Percentiles rank a stretch among this genome's conserved stretches.
These are phyloP conservation scores for Metopolophium dirhodum DNA, from an alignment of 1,140 invertebrate genomes.

Conservation along the genomic window DNA sequence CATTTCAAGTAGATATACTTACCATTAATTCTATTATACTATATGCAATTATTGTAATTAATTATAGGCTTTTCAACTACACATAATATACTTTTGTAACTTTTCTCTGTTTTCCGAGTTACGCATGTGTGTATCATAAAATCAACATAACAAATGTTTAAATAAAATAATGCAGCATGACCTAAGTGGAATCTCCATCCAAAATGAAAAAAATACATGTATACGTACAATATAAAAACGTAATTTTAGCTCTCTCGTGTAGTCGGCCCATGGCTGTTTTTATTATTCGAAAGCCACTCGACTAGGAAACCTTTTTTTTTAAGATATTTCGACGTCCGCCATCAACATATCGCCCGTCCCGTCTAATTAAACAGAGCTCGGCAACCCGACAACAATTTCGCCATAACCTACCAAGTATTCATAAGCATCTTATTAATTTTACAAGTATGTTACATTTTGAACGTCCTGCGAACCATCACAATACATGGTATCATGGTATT, in stretches of 20 bases:
- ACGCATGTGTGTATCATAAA: not conserved
- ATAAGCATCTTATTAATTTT: conserved; percentile 13
- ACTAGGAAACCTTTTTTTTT: not conserved
- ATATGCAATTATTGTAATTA: not conserved
- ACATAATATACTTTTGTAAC: not conserved
- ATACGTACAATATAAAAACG: not conserved
- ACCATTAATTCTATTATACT: not conserved
- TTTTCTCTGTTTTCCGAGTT: not conserved
- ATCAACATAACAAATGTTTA: not conserved
- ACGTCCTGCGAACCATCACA: not conserved
- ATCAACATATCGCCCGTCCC: not conserved
- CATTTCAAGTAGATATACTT: not conserved
- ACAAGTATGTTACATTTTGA: conserved; percentile 19
- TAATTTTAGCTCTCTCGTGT: not conserved
- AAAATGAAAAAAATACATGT: not conserved
- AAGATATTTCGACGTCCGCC: not conserved
- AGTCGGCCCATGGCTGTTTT: not conserved
- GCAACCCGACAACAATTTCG: not conserved
- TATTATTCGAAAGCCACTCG: not conserved
- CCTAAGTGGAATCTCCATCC: not conserved
- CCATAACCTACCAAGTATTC: not conserved
- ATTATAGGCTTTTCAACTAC: not conserved
- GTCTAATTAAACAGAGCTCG: not conserved
- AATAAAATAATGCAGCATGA: conserved; percentile 1
- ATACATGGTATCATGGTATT: not conserved